A percentile compares a stretch with the other conserved stretches of the same genome.
Evolutionary conservation across 2,888 invertebrate species (phyloP).

Genomic region (Habrosyne pyritoides): DNA sequence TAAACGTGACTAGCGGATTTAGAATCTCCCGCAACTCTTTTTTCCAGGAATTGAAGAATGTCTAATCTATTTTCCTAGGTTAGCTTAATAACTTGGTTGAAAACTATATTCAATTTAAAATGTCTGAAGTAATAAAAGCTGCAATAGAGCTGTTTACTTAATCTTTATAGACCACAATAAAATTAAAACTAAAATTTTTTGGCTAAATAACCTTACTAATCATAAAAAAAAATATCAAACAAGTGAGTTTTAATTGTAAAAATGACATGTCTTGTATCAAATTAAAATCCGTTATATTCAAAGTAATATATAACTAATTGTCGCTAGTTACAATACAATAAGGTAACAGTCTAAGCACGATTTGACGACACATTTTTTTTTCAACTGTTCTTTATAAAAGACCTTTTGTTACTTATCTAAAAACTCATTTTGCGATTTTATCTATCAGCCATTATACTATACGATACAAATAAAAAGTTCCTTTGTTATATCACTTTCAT

Average conservation of each 20-base stretch:
- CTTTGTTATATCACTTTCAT: constrained; percentile 46
- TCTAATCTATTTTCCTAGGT: no score
- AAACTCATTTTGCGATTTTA: constrained; percentile 47
- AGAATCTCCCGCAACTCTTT: neutral
- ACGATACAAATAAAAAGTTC: constrained; percentile 34
- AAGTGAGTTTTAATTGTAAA: no score
- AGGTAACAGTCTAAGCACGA: constrained; percentile 34
- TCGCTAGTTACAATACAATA: constrained; percentile 11
- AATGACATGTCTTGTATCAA: no score
- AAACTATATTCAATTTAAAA: no score
- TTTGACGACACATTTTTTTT: constrained; percentile 45
- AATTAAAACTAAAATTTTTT: no score
- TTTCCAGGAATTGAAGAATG: no score
- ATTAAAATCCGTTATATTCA: neutral
- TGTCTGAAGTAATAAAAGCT: no score
- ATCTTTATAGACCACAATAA: no score
- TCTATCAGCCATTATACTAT: constrained; percentile 32
- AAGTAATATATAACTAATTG: neutral
- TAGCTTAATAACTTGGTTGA: no score
- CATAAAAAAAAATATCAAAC: no score
- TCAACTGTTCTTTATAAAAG: constrained; percentile 37
- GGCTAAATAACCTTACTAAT: no score
- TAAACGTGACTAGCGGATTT: constrained; percentile 34
- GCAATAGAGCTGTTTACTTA: no score
- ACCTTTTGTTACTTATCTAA: constrained; percentile 43